These are phyloP conservation scores for Stenodema calcarata DNA, from an alignment of 2,888 invertebrate genomes.

Conservation along the genomic window DNA sequence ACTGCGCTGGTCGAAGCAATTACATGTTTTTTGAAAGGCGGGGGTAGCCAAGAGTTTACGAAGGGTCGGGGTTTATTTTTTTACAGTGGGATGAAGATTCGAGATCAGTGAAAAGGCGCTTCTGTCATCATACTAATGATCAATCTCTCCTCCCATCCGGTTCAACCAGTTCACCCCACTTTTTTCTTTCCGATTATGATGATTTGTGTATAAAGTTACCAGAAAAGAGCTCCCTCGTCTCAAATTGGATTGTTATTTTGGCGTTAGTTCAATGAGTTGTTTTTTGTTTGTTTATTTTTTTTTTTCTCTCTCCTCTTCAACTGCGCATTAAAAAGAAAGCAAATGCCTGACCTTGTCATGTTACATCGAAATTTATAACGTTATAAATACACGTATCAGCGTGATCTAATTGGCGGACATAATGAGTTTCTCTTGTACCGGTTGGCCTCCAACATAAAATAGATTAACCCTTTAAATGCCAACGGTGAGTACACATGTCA, in stretches of 20 bases:
- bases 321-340: too few relatives aligned
- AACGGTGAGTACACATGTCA: too few relatives aligned
- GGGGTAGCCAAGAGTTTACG: constrained; percentile 17
- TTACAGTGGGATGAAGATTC: constrained; percentile 8
- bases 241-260: not conserved
- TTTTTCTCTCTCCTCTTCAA: too few relatives aligned
- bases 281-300: too few relatives aligned
- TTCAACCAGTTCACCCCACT: not conserved
- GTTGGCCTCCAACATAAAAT: too few relatives aligned
- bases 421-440: too few relatives aligned
- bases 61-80: not conserved
- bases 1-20: constrained; percentile 32
- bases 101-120: constrained; percentile 31
- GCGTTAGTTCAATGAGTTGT: not conserved
- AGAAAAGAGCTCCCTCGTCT: not conserved
- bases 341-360: too few relatives aligned
- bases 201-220: constrained; percentile 33
- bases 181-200: constrained; percentile 10
- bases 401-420: too few relatives aligned
- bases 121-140: constrained; percentile 43
- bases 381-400: too few relatives aligned
- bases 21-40: constrained; percentile 11
- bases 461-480: too few relatives aligned
- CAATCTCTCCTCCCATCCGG: not conserved
- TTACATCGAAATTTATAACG: too few relatives aligned